phyloP scores from a whole-genome alignment of 1,140 invertebrate species.

The Musca vetustissima region DNA sequence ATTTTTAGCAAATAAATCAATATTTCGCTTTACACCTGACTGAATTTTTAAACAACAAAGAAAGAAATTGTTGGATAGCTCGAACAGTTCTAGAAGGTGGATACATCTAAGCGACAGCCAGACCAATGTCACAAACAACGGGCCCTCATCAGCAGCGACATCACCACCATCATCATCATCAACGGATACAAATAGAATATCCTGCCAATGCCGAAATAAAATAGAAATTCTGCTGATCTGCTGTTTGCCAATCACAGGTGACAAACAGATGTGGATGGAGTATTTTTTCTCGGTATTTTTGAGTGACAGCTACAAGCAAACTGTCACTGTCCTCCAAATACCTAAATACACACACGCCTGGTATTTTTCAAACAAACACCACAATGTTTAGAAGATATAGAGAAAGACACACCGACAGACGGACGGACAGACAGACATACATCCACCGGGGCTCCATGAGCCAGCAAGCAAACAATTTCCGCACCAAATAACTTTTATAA shows the following conservation, averaged over 20 bases:
- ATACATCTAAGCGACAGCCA: slow-evolving; percentile 16
- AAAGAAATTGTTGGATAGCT: background rate
- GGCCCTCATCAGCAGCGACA: no score
- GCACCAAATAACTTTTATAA: slow-evolving; percentile 24
- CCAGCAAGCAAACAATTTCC: slow-evolving; percentile 16
- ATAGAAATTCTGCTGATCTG: background rate
- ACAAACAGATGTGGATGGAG: background rate
- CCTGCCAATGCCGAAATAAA: background rate
- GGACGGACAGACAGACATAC: no score
- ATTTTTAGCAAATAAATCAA: slow-evolving; percentile 15
- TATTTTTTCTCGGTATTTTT: no score
- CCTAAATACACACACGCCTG: background rate
- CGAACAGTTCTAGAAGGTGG: background rate
- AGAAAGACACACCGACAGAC: background rate
- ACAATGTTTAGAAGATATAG: background rate
- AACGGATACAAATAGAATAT: slow-evolving; percentile 5
- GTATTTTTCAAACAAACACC: background rate
- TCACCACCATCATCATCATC: background rate
- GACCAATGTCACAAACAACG: no score
- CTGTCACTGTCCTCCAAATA: background rate
- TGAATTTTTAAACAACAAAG: slow-evolving; percentile 11
- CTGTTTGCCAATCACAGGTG: background rate
- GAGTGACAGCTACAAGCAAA: no score
- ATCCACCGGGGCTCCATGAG: background rate
- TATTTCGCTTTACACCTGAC: slow-evolving; percentile 10